These are phyloP conservation scores for Patagioenas fasciata DNA, from an alignment of 2,113 vertebrate genomes.

Conservation along the genomic window DNA sequence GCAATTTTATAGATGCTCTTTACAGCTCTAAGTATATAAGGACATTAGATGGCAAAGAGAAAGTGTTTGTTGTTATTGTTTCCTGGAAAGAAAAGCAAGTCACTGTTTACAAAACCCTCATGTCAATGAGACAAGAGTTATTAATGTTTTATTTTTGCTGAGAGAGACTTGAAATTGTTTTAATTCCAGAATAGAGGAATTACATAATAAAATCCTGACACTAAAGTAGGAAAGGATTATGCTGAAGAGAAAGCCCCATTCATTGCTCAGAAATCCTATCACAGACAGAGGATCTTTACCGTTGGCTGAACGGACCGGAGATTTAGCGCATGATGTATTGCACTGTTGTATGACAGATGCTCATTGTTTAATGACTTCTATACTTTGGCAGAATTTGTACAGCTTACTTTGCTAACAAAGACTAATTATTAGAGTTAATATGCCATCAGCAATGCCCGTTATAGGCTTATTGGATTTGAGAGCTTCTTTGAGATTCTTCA, in stretches of 20 bases:
- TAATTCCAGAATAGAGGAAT: conserved; percentile 30
- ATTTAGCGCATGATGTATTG: conserved; percentile 30
- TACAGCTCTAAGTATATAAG: conserved; percentile 33
- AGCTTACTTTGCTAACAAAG: conserved; percentile 37
- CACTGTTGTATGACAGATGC: neutral
- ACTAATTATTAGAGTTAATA: conserved; percentile 14
- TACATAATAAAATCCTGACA: conserved; percentile 26
- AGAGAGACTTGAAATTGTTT: conserved; percentile 7
- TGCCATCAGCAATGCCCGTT: neutral
- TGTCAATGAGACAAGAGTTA: conserved; percentile 18
- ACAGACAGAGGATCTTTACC: neutral
- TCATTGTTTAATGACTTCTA: conserved; percentile 48
- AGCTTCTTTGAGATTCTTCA: neutral
- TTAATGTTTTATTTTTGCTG: conserved; percentile 33
- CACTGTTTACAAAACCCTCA: neutral
- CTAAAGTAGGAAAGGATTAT: conserved; percentile 57
- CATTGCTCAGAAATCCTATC: conserved; percentile 33
- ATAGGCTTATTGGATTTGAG: conserved; percentile 10
- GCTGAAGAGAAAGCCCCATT: conserved; percentile 43
- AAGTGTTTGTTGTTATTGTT: conserved; percentile 39
- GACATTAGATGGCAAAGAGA: conserved; percentile 23
- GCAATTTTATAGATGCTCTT: conserved; percentile 41
- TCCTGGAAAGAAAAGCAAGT: conserved; percentile 24
- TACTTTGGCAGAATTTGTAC: neutral
- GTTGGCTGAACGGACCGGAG: neutral